Evolutionary conservation across 2,888 invertebrate species (phyloP).

Genomic region (Amiota communis): DNA sequence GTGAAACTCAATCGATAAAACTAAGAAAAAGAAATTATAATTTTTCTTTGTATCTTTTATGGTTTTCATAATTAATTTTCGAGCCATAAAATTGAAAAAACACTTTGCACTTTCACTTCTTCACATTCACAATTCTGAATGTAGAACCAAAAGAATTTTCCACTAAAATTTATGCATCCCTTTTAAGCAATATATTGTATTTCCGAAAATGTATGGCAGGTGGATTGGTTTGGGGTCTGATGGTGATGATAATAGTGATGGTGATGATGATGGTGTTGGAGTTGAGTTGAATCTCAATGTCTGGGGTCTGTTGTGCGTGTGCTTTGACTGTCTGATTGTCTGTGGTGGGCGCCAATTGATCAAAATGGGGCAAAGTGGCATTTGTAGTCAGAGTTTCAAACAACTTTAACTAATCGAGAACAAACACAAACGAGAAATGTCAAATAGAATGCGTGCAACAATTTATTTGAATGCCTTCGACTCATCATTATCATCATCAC

Average conservation of each 20-base stretch:
- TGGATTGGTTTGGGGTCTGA: background rate
- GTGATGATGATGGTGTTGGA: no score
- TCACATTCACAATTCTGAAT: background rate
- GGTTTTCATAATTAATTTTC: no score
- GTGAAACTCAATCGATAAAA: background rate
- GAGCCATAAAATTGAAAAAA: background rate
- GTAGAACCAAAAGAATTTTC: constrained; percentile 10
- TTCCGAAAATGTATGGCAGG: background rate
- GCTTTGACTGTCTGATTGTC: background rate
- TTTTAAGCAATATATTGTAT: background rate
- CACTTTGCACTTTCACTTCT: background rate
- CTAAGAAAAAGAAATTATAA: background rate
- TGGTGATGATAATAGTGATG: no score
- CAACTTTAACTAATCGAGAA: constrained; percentile 61
- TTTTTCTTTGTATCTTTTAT: no score
- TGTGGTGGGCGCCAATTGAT: constrained; percentile 16
- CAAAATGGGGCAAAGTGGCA: constrained; percentile 17
- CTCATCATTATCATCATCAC: no score
- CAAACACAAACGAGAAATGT: constrained; percentile 64
- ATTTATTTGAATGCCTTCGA: constrained; percentile 64
- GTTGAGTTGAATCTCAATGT: no score
- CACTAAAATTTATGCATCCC: constrained; percentile 15
- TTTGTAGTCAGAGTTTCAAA: background rate
- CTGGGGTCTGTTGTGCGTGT: no score
- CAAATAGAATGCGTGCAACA: constrained; percentile 66